phyloP scores from a whole-genome alignment of 2,888 invertebrate genomes.

The Drosophila pseudotalamancana region DNA sequence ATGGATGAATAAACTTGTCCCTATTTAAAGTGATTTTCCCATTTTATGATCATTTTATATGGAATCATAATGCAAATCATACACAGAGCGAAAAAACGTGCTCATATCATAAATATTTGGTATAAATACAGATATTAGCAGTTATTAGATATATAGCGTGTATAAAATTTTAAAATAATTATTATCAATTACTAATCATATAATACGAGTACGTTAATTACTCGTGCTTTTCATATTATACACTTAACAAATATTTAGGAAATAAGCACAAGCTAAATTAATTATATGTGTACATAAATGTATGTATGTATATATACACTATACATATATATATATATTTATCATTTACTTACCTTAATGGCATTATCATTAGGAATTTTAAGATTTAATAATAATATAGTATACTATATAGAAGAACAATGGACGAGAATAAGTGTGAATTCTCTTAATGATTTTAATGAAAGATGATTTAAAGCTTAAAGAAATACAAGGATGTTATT shows the following conservation, averaged over 20 bases:
- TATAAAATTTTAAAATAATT: not conserved
- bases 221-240: no score
- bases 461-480: not conserved
- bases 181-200: no score
- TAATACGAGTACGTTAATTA: no score
- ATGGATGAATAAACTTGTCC: no score
- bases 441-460: not conserved
- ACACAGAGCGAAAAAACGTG: slow-evolving; percentile 5
- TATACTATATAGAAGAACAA: not conserved
- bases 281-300: not conserved
- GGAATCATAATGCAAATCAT: not conserved
- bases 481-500: no score
- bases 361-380: not conserved
- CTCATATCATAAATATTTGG: not conserved
- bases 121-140: not conserved
- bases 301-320: no score
- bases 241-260: no score
- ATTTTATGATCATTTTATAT: slow-evolving; percentile 25
- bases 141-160: not conserved
- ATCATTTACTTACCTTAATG: not conserved
- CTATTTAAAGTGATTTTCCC: slow-evolving; percentile 10
- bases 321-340: not conserved
- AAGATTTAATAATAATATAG: not conserved
- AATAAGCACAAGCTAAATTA: no score
- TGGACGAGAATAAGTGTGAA: not conserved